These are phyloP conservation scores for Drosophila guanche DNA, from an alignment of 1,140 invertebrate genomes.

Conservation along the genomic window DNA sequence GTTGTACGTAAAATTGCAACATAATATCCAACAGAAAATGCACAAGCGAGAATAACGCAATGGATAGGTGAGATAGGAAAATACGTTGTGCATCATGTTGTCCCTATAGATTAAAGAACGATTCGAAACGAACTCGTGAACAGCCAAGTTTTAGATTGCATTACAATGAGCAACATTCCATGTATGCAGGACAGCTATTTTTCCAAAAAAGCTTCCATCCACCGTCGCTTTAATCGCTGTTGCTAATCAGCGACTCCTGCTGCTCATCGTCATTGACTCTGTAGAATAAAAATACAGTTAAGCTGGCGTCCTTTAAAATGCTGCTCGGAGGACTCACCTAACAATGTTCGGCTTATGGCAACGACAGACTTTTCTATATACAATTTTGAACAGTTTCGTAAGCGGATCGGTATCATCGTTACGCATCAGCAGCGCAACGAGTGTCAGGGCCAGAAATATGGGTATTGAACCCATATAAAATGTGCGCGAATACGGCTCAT, in stretches of 20 bases:
- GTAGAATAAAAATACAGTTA: conserved; percentile 47
- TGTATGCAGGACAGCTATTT: conserved; percentile 61
- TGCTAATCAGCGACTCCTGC: conserved; percentile 89
- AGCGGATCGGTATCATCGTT: conserved; percentile 95
- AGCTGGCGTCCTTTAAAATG: neutral
- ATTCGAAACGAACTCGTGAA: conserved; percentile 80
- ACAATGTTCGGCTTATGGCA: conserved; percentile 84
- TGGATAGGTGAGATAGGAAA: conserved; percentile 18
- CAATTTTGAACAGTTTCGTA: conserved; percentile 86
- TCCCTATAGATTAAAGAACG: conserved; percentile 72
- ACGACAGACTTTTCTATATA: conserved; percentile 85
- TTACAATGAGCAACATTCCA: conserved; percentile 71
- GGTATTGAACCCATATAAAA: conserved; percentile 93
- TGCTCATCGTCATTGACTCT: conserved; percentile 90
- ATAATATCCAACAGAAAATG: conserved; percentile 47
- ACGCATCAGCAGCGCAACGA: conserved; percentile 89
- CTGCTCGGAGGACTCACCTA: conserved; percentile 78
- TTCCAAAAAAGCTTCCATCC: conserved; percentile 43
- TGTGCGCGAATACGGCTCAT: conserved; percentile 88
- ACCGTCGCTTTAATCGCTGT: conserved; percentile 58
- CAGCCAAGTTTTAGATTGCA: conserved; percentile 80
- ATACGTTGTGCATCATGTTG: conserved; percentile 50
- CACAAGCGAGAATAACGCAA: conserved; percentile 47
- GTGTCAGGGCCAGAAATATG: conserved; percentile 91
- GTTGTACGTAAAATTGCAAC: conserved; percentile 49